Base-by-base conservation (phyloP, 2,113 vertebrate species). In the Semicossyphus pulcher region DNA sequence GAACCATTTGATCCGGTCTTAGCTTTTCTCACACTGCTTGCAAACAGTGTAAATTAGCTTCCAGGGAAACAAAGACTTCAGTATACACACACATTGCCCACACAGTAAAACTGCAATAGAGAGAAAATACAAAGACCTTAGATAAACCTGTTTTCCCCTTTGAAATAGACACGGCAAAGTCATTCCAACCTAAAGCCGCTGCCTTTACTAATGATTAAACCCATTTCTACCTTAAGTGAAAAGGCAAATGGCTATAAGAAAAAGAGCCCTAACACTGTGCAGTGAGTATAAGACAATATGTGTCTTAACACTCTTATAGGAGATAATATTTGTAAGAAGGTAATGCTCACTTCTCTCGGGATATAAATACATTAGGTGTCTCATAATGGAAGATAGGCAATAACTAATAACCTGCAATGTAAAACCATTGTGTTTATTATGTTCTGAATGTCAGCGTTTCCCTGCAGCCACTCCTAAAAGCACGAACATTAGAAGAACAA, bases 401-500 rank as follows among this genome's bases (percentile, higher is more conserved):
- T 48, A 61, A 45, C 16, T 63, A 74, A 60, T 20, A 52, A 31
- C 42, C 41, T 9, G 28, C 6, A 68, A n/a, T 23, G 14, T 68
- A 10, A 54, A 69, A 63, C 31, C 52, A 39, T 36, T 49, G 5
- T 20, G n/a, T 36, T 42, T 48, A 44, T 45, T 52, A 31, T 70
- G 6, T 65, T 73, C 45, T 54, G 14, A 83, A 41, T 72, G 54
- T 52, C 61, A 77, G 15, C 10, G 36, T 60, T 61, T 47, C 34
- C 34, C 23, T 45, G 41, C 4, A 51, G 32, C 34, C 34, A 54
- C 52, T 72, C 53, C 39, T 21, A 14, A 72, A 37, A 52, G 20
- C 56, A 45, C 56, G 61, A 64, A 48, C 57, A 78, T 72, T 64
- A 61, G 31, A 78, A 65, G 60, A 41, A 32, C 20, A 70, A 45